Base-by-base conservation (phyloP, 2,888 invertebrate genomes). In the Drosophila prolongata region DNA sequence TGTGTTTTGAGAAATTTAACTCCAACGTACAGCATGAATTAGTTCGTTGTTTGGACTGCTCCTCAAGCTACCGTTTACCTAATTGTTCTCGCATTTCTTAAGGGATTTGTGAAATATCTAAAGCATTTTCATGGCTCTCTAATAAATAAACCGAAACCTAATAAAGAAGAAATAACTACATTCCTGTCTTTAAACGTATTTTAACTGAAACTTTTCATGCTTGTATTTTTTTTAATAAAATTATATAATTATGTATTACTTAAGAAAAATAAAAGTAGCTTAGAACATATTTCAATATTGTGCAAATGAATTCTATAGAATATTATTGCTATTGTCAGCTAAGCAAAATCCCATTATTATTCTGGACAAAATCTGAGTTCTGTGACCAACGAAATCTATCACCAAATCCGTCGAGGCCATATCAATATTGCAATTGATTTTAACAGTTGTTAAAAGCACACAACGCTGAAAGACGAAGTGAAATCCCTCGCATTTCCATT, bases 361-460 rank as follows among this genome's bases (percentile, higher is more conserved):
- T 40, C 11, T 9, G 8, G 13, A 3, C 3, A 34, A 9, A 6
- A 13, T 6, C 19, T 8, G 2, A 43, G 24, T 30, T 49, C 9
- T 50, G n/a, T 16, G n/a, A 11, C 44, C 50, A 59, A 66, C 54
- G 58, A 35, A 62, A 47, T 64, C 53, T 35, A 64, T 64, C 24
- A 50, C 46, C 44, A 73, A 76, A 74, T 78, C 73, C 67, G 55
- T 60, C 58, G 61, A 55, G 47, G 74, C 61, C 70, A 76, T 78
- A 78, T 85, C 79, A 87, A 87, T 85, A 80, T 72, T 75, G 79
- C 85, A 82, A 86, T 87, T 87, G 85, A 78, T 77, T 87, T 80
- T 74, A 75, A 77, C 87, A 75, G 87, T 86, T 86, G 87, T 80
- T 84, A 78, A 85, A 75, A 76, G 76, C 76, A 67, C 67, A 71